A percentile compares a stretch with the other conserved stretches of the same genome.
Conservation (phyloP, 2,113 vertebrate genomes). For the Seriola rivoliana region DNA sequence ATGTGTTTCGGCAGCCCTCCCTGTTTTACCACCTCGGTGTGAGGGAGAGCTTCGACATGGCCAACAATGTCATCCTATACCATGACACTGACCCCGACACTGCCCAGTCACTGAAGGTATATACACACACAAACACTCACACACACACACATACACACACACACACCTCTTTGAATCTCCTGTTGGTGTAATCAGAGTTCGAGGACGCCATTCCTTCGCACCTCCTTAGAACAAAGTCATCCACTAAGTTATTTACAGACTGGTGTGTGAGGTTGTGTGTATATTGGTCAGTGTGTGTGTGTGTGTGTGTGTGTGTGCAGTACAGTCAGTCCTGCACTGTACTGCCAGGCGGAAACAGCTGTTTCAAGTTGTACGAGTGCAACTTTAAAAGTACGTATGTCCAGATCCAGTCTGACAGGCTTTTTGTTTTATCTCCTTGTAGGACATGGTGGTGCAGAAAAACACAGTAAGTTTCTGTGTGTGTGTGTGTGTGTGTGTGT, state of each 20-base stretch:
- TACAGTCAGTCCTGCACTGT: constrained; percentile 10
- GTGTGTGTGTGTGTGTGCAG: background rate
- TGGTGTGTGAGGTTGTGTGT: background rate
- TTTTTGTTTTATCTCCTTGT: constrained; percentile 56
- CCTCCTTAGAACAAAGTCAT: constrained; percentile 54
- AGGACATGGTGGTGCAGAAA: constrained; percentile 96
- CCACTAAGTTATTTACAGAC: constrained; percentile 66
- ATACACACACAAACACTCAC: constrained; percentile 14
- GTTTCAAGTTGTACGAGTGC: constrained; percentile 11
- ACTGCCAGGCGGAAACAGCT: constrained; percentile 32
- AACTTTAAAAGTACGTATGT: background rate
- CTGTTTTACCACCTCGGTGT: constrained; percentile 96
- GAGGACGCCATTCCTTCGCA: constrained; percentile 27
- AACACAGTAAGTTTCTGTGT: constrained; percentile 92
- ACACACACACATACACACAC: constrained; percentile 2
- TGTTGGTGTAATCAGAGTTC: constrained; percentile 9
- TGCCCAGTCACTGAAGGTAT: constrained; percentile 93
- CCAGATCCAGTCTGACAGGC: constrained; percentile 19
- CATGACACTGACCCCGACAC: constrained; percentile 91
- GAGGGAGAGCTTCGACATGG: constrained; percentile 96
- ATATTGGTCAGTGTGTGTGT: constrained; percentile 12
- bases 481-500: constrained; percentile 60
- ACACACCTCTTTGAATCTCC: background rate
- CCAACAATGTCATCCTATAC: constrained; percentile 97
- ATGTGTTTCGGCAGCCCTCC: constrained; percentile 92